These are phyloP conservation scores for Manis pentadactyla DNA, from an alignment of 2,797 vertebrate species.

Conservation along the genomic window DNA sequence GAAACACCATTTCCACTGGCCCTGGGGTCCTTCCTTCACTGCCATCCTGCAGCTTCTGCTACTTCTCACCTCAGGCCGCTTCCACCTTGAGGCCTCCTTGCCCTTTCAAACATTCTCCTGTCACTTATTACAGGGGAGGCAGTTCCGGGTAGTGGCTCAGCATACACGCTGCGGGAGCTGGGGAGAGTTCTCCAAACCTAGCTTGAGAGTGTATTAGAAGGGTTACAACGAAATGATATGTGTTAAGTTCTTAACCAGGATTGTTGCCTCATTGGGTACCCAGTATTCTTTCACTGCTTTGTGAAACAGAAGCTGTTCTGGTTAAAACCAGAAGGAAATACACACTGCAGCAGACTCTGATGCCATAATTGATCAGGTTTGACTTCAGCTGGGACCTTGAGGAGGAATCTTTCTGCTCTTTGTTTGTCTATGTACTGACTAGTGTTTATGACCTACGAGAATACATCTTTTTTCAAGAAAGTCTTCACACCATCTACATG, in stretches of 20 bases:
- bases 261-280: not conserved
- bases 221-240: not conserved
- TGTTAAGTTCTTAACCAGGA: not conserved
- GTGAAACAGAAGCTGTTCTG: not conserved
- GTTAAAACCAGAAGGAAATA: not conserved
- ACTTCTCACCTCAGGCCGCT: not conserved
- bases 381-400: no score
- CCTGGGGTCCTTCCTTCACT: not conserved
- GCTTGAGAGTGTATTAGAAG: not conserved
- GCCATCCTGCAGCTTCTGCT: not conserved
- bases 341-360: not conserved
- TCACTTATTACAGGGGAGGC: not conserved
- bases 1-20: not conserved
- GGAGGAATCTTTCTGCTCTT: not conserved
- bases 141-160: not conserved
- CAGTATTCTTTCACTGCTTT: not conserved
- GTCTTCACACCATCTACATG: not conserved
- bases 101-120: not conserved
- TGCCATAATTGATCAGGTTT: accelerated
- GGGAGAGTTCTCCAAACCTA: not conserved
- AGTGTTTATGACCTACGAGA: not conserved
- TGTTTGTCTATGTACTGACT: not conserved
- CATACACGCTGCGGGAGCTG: not conserved
- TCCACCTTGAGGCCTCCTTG: not conserved
- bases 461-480: not conserved